Percentiles rank a stretch among this genome's conserved stretches.
Evolutionary conservation across 2,113 vertebrate genomes (phyloP).

Genomic region (Trichomycterus rosablanca): DNA sequence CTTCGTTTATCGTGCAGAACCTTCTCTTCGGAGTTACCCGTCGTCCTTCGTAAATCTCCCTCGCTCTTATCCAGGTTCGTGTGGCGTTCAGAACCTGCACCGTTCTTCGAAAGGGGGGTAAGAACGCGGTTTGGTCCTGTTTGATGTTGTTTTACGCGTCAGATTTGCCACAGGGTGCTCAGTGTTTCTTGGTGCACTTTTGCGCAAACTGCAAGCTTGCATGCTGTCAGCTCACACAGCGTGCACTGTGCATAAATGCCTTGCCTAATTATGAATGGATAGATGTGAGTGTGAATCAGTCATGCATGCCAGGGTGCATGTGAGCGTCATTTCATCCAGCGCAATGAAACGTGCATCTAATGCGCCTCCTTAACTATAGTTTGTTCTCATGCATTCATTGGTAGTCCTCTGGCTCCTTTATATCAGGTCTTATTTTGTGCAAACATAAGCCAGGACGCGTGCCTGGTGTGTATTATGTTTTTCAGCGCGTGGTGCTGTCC

Average conservation of each 20-base stretch:
- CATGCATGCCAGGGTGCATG: not conserved
- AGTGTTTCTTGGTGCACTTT: not conserved
- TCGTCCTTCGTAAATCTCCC: conserved; percentile 22
- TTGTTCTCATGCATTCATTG: not conserved
- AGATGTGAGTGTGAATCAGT: too few relatives aligned
- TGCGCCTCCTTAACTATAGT: not conserved
- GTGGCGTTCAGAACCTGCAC: conserved; percentile 55
- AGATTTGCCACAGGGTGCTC: not conserved
- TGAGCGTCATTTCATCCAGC: not conserved
- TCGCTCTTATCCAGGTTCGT: conserved; percentile 24
- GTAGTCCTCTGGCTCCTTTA: not conserved
- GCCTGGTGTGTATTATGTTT: not conserved
- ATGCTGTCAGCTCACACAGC: conserved; percentile 10
- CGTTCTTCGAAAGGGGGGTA: conserved; percentile 60
- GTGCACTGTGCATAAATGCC: conserved; percentile 14
- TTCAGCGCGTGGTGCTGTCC: conserved; percentile 40
- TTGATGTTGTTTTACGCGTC: not conserved
- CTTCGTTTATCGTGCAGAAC: not conserved
- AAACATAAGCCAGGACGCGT: not conserved
- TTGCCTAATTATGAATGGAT: not conserved
- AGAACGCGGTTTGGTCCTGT: conserved; percentile 40
- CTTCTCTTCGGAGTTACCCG: not conserved
- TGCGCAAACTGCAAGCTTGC: conserved; percentile 35
- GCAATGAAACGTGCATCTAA: not conserved
- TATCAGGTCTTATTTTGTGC: not conserved